Evolutionary conservation across 2,797 vertebrate genomes (phyloP).

Genomic region (Urophycis tenuis): DNA sequence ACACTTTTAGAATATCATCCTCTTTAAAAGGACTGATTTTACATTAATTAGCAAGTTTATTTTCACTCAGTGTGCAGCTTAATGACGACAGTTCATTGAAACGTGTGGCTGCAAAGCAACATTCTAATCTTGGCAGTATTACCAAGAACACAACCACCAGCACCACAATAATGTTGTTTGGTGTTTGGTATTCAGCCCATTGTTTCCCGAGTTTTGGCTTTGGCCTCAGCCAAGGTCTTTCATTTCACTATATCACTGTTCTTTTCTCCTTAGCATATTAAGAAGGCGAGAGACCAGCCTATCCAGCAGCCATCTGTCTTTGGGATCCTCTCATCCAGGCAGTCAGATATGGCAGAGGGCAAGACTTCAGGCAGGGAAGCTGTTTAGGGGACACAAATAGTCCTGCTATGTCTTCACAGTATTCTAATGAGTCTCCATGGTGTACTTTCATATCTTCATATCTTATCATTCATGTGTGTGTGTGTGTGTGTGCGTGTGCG

Average conservation of each 20-base stretch:
- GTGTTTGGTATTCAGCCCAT: background rate
- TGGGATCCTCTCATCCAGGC: conserved; percentile 27
- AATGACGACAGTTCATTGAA: background rate
- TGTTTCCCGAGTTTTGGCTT: background rate
- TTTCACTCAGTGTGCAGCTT: background rate
- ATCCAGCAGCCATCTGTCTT: conserved; percentile 35
- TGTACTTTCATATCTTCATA: conserved; percentile 28
- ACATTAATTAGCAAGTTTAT: background rate
- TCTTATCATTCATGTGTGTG: background rate
- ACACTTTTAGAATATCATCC: background rate
- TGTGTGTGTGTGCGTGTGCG: background rate
- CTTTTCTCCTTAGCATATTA: conserved; percentile 27
- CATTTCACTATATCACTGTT: conserved; percentile 7
- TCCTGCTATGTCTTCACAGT: background rate
- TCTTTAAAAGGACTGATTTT: background rate
- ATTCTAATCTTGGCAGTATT: background rate
- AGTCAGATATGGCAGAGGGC: conserved; percentile 24
- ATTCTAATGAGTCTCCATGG: conserved; percentile 29
- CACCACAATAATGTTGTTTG: background rate
- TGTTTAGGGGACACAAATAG: conserved; percentile 24
- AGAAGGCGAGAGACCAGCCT: conserved; percentile 29
- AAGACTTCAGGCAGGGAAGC: conserved; percentile 19
- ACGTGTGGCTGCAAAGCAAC: background rate
- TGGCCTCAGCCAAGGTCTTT: conserved; percentile 8
- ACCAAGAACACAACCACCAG: background rate